Evolutionary conservation across 2,797 vertebrate genomes (phyloP), one percentile per base, ranked within the genome.

Genomic region (Florisuga fusca): DNA sequence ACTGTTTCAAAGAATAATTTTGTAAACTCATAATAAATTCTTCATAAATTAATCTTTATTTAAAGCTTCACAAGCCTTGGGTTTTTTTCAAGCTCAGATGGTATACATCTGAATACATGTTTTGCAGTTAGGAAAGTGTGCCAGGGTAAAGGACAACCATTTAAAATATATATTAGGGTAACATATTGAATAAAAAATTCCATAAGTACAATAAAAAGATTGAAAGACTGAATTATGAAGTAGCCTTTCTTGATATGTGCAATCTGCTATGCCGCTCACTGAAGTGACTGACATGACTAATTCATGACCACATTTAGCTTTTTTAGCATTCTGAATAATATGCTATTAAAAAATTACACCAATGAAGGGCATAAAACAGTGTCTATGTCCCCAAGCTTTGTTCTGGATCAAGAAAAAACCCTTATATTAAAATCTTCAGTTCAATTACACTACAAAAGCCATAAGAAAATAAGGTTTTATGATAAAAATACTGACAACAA

Each of bases 271-370:
- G 29, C 19, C 2, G 0, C 21, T 87, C 87, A 74, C 87, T 90
- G 94, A 94, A 94, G 58, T 74, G 86, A 93, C 79, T 94, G 62
- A 17, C 31, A 51, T 80, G 25, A 72, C 31, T 95, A 93, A 91
- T 93, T 92, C 94, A 89, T 83, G 43, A 68, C 79, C 78, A 59
- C 14, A 66, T 96, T 95, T 90, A 79, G 69, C 21, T 89, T 96
- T 93, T 92, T 55, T 89, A 68, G 36, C 43, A 51, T 77, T 92
- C 43, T 66, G 61, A 79, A 94, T 92, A 91, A 84, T 50, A 68
- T 9, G 20, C 23, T 72, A 84, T 91, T 90, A 87, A 93, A 91
- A 90, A 84, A 94, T 86, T 84, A 80, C 26, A 69, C 5, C 58
- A 85, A 89, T 33, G 20, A 51, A 84, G 38, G 20, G 7, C 43